Conservation (phyloP, 2,797 vertebrate genomes). For the Urosaurus nigricauda region DNA sequence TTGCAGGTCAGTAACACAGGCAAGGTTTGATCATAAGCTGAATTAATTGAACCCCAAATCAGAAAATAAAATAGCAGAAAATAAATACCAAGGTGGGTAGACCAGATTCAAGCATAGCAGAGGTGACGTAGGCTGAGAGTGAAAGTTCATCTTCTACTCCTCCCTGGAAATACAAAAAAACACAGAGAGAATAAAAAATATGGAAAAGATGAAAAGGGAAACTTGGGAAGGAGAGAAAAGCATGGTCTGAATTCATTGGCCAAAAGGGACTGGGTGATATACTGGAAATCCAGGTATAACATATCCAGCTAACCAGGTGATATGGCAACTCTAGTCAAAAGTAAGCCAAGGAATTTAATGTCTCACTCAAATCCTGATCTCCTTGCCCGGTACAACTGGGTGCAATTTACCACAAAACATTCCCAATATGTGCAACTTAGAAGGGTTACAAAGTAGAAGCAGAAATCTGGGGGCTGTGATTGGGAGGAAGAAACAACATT, state of each 20-base stretch:
- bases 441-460: neutral
- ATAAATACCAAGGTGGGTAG: slow-evolving; percentile 64
- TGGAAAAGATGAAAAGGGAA: neutral
- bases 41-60: neutral
- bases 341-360: neutral
- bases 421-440: neutral
- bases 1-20: neutral
- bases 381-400: no score
- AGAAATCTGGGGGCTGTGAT: neutral
- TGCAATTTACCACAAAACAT: no score
- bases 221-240: no score
- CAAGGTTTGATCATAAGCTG: neutral
- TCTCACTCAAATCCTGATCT: no score
- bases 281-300: no score
- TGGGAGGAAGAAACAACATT: neutral
- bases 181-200: neutral
- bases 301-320: no score
- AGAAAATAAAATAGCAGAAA: neutral
- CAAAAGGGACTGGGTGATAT: no score
- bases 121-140: slow-evolving; percentile 69
- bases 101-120: slow-evolving; percentile 75
- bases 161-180: slow-evolving; percentile 67
- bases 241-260: no score
- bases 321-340: neutral
- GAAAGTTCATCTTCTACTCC: slow-evolving; percentile 62